These are phyloP conservation scores for Petrophora chlorosata DNA, from an alignment of 2,888 invertebrate species.

Conservation along the genomic window DNA sequence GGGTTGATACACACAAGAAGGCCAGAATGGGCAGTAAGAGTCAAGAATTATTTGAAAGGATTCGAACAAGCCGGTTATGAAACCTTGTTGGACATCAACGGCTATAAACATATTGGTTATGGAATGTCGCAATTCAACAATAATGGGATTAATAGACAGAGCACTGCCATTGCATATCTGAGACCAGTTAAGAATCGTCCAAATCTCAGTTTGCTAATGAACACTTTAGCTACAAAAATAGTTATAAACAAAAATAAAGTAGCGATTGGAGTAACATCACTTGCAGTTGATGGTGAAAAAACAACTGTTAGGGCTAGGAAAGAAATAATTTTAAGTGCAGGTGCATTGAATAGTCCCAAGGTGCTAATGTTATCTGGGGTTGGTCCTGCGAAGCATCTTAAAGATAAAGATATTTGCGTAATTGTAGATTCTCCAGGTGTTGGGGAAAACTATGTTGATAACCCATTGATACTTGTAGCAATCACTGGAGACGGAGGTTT, in stretches of 20 bases:
- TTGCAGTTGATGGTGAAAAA: constrained; percentile 4
- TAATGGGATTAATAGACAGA: constrained; percentile 23
- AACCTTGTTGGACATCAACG: constrained; percentile 20
- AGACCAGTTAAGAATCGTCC: constrained; percentile 13
- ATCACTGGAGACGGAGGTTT: constrained; percentile 36
- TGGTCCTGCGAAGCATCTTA: constrained; percentile 57
- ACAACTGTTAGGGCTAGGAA: constrained; percentile 31
- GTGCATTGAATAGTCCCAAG: constrained; percentile 64
- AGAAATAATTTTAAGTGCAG: constrained; percentile 67
- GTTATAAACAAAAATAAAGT: constrained; percentile 24
- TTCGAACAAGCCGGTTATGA: constrained; percentile 27
- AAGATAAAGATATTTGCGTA: constrained; percentile 46
- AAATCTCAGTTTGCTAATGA: constrained; percentile 17
- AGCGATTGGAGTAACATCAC: constrained; percentile 23
- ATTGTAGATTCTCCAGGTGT: constrained; percentile 57
- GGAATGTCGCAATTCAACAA: constrained; percentile 7
- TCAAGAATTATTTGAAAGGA: constrained; percentile 8
- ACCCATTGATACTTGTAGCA: constrained; percentile 18
- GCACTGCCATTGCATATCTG: constrained; percentile 25
- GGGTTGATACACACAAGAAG: not conserved
- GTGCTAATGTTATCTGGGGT: constrained; percentile 69
- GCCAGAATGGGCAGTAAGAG: not conserved
- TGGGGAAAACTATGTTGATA: constrained; percentile 52
- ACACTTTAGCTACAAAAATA: constrained; percentile 23
- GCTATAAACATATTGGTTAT: constrained; percentile 12